phyloP scores from a whole-genome alignment of 2,113 vertebrate genomes.

The Galbula dea region DNA sequence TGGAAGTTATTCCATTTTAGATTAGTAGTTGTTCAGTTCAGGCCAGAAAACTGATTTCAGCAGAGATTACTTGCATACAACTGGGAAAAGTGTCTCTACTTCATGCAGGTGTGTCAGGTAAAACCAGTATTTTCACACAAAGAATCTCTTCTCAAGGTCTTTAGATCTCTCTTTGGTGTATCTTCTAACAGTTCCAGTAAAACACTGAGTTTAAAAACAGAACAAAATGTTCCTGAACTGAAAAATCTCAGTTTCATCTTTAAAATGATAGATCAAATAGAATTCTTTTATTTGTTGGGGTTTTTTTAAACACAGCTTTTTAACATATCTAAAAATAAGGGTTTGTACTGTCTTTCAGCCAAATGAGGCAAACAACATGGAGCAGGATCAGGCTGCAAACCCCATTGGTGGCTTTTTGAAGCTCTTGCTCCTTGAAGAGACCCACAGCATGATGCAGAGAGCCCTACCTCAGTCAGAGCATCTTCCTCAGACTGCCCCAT shows the following conservation, averaged over 20 bases:
- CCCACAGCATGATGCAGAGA: not conserved
- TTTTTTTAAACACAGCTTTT: not conserved
- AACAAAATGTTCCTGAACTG: not conserved
- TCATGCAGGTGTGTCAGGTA: not conserved
- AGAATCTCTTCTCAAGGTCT: not conserved
- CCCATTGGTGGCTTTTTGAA: not conserved
- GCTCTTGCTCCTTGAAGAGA: not conserved
- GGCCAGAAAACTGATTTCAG: not conserved
- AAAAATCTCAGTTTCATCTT: not conserved
- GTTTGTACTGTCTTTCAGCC: not conserved
- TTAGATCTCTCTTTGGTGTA: not conserved
- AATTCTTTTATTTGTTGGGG: too few relatives aligned
- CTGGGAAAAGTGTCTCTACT: too few relatives aligned
- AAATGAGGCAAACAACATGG: not conserved
- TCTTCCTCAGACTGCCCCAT: not conserved
- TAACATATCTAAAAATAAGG: not conserved
- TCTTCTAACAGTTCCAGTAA: not conserved
- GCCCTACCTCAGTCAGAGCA: not conserved
- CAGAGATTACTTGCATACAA: not conserved
- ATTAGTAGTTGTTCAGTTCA: not conserved
- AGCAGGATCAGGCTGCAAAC: not conserved
- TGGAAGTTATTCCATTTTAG: not conserved
- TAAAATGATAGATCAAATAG: not conserved
- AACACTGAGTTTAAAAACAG: not conserved
- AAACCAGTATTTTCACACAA: constrained; percentile 29